Percentiles rank a stretch among this genome's conserved stretches.
Evolutionary conservation across 2,797 vertebrate genomes (phyloP).

Genomic region (Paramormyrops hopkinsi): DNA sequence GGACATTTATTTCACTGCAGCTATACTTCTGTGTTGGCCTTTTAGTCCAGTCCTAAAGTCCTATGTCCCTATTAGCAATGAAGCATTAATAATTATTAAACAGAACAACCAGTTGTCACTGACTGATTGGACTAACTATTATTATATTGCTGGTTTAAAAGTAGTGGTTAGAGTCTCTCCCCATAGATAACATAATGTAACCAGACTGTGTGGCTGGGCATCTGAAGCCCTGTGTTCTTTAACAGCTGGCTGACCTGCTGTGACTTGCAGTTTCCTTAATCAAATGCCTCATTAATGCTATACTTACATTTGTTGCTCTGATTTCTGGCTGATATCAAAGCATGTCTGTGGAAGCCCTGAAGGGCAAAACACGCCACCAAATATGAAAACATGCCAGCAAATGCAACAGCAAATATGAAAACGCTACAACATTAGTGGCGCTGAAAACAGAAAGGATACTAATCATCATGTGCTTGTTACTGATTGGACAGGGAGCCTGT

Average conservation of each 20-base stretch:
- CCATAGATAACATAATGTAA: neutral
- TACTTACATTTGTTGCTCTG: neutral
- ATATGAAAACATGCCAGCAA: neutral
- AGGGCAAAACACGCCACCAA: neutral
- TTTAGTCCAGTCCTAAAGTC: neutral
- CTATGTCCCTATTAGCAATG: neutral
- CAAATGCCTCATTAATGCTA: neutral
- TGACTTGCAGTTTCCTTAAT: neutral
- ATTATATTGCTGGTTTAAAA: neutral
- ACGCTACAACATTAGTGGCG: neutral
- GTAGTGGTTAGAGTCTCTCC: neutral
- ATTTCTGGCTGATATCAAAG: neutral
- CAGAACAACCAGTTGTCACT: neutral
- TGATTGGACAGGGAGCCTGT: no score
- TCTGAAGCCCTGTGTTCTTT: neutral
- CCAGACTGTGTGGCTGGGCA: neutral
- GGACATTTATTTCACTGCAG: neutral
- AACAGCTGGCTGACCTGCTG: neutral
- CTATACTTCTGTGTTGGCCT: neutral
- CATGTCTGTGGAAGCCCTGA: neutral
- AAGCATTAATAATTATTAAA: neutral
- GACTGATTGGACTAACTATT: neutral
- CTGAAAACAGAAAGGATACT: neutral
- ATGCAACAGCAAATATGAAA: neutral
- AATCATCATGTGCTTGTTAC: neutral